Percentiles rank a stretch among this genome's conserved stretches.
Evolutionary conservation across 2,797 vertebrate genomes (phyloP).

Genomic region (Balearica regulorum): DNA sequence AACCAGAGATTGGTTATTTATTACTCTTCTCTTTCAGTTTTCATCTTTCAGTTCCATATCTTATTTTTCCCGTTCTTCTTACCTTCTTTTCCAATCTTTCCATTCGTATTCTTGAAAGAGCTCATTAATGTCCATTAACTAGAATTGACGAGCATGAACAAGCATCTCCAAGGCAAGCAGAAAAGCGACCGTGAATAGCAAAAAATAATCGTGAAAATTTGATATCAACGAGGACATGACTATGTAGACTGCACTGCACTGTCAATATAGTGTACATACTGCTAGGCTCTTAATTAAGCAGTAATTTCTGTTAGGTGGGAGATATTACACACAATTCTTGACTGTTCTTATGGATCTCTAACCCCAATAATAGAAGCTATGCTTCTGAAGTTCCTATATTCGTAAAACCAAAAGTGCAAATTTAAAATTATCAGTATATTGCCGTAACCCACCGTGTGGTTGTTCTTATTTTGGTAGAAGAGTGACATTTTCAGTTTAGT

Average conservation of each 20-base stretch:
- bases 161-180: conserved; percentile 1
- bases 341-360: neutral
- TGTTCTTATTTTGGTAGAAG: neutral
- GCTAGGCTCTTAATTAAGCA: conserved; percentile 15
- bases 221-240: neutral
- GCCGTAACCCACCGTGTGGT: neutral
- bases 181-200: neutral
- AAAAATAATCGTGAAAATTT: neutral
- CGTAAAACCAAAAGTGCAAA: neutral
- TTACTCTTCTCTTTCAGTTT: neutral
- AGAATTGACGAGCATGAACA: neutral
- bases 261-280: neutral
- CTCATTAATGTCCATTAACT: conserved; percentile 5
- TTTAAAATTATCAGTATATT: neutral
- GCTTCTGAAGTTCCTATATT: neutral
- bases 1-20: neutral
- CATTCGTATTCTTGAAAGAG: neutral
- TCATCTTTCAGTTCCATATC: neutral
- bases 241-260: neutral
- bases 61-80: neutral
- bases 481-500: neutral
- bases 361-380: neutral
- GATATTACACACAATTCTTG: neutral
- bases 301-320: neutral
- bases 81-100: neutral